These are phyloP conservation scores for Clytia hemisphaerica DNA, from an alignment of 30 jellyfish, hydroid and myxozoan genomes.

Conservation along the genomic window DNA sequence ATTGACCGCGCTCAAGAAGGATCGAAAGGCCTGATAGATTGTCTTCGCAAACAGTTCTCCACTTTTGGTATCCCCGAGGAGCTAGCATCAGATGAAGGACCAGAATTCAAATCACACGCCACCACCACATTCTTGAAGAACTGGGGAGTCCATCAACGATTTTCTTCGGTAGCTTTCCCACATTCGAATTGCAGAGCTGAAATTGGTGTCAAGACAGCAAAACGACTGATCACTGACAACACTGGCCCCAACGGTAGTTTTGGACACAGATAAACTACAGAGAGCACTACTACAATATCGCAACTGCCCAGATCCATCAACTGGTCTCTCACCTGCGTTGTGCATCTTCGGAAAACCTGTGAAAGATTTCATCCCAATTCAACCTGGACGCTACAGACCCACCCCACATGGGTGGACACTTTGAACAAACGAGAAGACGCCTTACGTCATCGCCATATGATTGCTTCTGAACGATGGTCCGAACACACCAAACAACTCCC, in stretches of 20 bases:
- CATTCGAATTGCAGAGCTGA: no score
- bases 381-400: slow-evolving; percentile 24
- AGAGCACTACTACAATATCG: slow-evolving; percentile 11
- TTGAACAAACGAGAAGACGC: slow-evolving; percentile 3
- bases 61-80: no score
- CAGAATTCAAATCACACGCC: no score
- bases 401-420: slow-evolving; percentile 28
- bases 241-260: slow-evolving; percentile 16
- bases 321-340: slow-evolving; percentile 18
- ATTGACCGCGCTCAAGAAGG: no score
- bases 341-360: slow-evolving; percentile 20
- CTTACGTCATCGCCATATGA: slow-evolving; percentile 13
- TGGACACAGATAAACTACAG: slow-evolving; percentile 6
- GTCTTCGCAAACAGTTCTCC: no score
- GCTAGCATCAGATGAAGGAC: no score
- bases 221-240: no score
- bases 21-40: no score
- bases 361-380: slow-evolving; percentile 20
- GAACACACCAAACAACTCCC: slow-evolving; percentile 7
- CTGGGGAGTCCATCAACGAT: no score
- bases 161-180: no score
- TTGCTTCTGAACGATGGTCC: slow-evolving; percentile 1
- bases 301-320: slow-evolving; percentile 14
- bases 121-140: no score
- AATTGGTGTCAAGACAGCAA: no score